Evolutionary conservation across 64 coral and sea anemone species (phyloP).

Genomic region (Orbicella faveolata): DNA sequence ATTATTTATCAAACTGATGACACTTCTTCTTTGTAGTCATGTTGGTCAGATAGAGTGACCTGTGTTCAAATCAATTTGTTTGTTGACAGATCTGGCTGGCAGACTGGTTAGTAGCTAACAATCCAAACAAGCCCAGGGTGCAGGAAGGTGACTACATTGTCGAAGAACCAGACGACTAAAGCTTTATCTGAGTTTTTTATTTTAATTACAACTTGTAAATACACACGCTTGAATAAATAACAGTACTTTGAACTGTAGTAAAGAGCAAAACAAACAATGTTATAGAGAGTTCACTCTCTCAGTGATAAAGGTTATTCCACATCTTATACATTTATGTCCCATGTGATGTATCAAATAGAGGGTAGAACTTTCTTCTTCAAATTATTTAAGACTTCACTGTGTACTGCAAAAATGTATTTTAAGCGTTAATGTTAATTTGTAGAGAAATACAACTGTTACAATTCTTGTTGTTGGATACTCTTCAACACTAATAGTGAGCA

Average conservation of each 20-base stretch:
- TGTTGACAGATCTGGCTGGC: slow-evolving; percentile 69
- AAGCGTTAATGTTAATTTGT: no score
- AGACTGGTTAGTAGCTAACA: slow-evolving; percentile 81
- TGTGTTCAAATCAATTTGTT: slow-evolving; percentile 2
- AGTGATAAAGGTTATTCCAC: no score
- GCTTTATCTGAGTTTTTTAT: background rate
- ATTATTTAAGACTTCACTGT: no score
- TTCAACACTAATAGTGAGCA: no score
- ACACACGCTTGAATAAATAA: background rate
- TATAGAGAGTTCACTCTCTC: background rate
- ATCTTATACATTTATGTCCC: no score
- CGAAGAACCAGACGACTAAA: slow-evolving; percentile 78
- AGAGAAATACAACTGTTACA: no score
- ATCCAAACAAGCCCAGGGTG: slow-evolving; percentile 78
- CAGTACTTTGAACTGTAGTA: background rate
- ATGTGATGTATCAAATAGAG: no score
- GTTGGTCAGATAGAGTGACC: no score
- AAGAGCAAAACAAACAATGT: background rate
- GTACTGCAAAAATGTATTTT: no score
- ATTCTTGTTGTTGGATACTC: no score
- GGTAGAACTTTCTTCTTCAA: no score
- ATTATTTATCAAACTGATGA: no score
- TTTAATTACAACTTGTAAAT: slow-evolving; percentile 8
- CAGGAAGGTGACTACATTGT: slow-evolving; percentile 62
- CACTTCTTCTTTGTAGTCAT: background rate